Percentiles rank a stretch among this genome's conserved stretches.
phyloP scores from a whole-genome alignment of 2,888 invertebrate genomes.

The Eueremaeus valkanovi region DNA sequence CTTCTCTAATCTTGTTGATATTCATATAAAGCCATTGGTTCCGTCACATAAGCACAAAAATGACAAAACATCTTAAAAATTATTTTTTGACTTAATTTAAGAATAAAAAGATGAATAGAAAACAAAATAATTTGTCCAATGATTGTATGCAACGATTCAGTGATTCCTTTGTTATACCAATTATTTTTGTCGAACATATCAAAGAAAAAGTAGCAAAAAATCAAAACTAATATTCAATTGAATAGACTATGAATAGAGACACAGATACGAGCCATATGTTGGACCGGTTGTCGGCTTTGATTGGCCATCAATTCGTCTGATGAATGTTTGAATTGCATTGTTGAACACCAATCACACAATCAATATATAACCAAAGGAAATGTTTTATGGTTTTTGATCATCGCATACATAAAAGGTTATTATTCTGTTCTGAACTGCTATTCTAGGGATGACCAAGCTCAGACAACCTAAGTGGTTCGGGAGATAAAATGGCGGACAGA shows the following conservation, averaged over 20 bases:
- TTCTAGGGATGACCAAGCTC: no score
- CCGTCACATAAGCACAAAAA: no score
- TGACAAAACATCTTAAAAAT: no score
- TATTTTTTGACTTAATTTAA: background rate
- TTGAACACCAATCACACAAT: background rate
- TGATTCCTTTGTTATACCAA: background rate
- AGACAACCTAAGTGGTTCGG: no score
- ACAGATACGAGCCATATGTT: constrained; percentile 3
- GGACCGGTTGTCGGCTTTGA: background rate
- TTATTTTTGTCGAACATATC: background rate
- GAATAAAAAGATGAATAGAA: background rate
- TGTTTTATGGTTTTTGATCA: no score
- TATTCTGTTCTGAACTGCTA: no score
- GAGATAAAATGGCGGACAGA: no score
- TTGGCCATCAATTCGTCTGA: background rate
- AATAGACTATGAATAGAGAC: background rate
- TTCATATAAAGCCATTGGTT: no score
- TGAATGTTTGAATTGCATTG: background rate
- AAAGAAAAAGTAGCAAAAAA: background rate
- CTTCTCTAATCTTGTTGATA: no score
- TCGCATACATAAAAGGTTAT: no score
- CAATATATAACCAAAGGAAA: no score
- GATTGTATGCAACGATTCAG: background rate
- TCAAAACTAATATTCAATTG: no score
- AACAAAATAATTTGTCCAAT: background rate